Percentiles rank a stretch among this genome's conserved stretches.
phyloP scores from a whole-genome alignment of 2,888 invertebrate genomes.

The Tipula lateralis region DNA sequence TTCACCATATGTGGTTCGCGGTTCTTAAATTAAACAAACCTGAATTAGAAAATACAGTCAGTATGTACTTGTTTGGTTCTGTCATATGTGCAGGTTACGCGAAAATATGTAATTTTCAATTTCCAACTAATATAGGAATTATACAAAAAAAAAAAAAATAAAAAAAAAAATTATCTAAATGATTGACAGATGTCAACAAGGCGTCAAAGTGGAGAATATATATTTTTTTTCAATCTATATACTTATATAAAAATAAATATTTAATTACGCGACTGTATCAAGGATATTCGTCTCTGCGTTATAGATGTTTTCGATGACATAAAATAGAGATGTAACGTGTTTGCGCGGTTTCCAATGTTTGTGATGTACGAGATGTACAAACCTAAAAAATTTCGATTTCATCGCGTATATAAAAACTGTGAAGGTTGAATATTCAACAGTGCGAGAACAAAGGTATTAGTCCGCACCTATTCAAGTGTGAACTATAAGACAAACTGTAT shows the following conservation, averaged over 20 bases:
- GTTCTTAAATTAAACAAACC: neutral
- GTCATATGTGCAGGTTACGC: neutral
- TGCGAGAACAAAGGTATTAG: neutral
- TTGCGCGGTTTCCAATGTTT: neutral
- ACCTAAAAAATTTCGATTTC: neutral
- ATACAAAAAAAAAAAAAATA: neutral
- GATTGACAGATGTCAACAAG: neutral
- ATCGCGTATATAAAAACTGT: neutral
- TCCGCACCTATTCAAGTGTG: neutral
- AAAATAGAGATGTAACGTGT: neutral
- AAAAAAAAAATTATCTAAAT: neutral
- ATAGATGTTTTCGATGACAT: neutral
- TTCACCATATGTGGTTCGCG: neutral
- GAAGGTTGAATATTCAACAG: neutral
- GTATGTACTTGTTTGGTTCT: neutral
- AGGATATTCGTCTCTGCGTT: neutral
- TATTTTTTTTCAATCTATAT: neutral
- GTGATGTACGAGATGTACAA: too few species aligned
- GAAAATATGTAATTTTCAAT: neutral
- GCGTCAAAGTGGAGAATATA: neutral
- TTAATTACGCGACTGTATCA: neutral
- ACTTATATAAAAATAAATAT: neutral
- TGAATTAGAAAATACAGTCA: neutral
- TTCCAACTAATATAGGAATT: neutral
- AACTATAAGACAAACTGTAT: neutral